Conservation (phyloP, 2,888 invertebrate species). For the Conus canariensis region DNA sequence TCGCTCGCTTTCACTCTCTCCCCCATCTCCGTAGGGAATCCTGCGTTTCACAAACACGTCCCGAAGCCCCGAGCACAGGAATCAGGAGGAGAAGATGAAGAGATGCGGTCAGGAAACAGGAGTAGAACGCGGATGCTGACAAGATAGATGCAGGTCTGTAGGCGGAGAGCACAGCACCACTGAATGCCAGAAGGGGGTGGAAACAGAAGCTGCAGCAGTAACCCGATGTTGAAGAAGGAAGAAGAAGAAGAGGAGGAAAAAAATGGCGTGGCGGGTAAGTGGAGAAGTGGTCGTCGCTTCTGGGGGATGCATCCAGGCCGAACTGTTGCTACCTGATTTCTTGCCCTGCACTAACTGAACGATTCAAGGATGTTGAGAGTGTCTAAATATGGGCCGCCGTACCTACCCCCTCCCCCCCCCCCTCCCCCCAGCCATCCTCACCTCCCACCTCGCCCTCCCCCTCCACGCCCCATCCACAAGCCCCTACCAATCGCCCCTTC, state of each 20-base stretch:
- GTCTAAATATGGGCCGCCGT: slow-evolving; percentile 32
- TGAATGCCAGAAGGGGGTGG: not conserved
- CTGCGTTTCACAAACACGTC: not conserved
- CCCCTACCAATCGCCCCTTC: slow-evolving; percentile 24
- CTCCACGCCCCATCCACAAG: slow-evolving; percentile 13
- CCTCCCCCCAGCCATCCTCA: not conserved
- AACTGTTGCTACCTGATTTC: slow-evolving; percentile 34
- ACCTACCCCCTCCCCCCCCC: slow-evolving; percentile 3
- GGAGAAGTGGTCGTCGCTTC: not conserved
- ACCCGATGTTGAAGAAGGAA: not conserved
- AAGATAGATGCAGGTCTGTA: not conserved
- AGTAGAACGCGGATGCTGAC: not conserved
- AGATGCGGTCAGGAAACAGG: not conserved
- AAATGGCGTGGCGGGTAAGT: not conserved
- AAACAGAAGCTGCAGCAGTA: not conserved
- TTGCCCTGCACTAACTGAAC: slow-evolving; percentile 28
- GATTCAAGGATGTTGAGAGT: slow-evolving; percentile 22
- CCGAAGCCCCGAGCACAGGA: not conserved
- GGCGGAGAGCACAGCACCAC: not conserved
- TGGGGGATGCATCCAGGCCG: slow-evolving; percentile 6
- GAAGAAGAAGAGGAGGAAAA: not conserved
- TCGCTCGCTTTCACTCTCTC: not conserved
- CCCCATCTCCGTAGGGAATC: not conserved
- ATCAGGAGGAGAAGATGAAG: not conserved
- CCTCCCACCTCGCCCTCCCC: slow-evolving; percentile 9